These are phyloP conservation scores for Nomada hirtipes DNA, from an alignment of 2,888 invertebrate genomes.

Conservation along the genomic window DNA sequence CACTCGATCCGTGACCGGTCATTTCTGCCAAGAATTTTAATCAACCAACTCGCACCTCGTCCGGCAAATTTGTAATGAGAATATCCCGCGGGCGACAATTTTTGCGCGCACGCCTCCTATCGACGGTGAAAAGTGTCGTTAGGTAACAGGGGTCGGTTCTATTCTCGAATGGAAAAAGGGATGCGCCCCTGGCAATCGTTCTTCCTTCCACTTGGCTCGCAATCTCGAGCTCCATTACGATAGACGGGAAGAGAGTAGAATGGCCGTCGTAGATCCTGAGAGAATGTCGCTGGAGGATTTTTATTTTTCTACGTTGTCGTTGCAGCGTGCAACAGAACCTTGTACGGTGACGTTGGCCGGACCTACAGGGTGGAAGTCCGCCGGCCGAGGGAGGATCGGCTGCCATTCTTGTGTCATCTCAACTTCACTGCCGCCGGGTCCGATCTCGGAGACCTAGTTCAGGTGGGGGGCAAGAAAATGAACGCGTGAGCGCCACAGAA, in stretches of 20 bases:
- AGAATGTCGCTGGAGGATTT: background rate
- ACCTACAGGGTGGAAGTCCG: slow-evolving; percentile 92
- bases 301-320: slow-evolving; percentile 60
- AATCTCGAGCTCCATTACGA: background rate
- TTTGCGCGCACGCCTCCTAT: too few species aligned
- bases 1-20: background rate
- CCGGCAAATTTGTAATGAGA: too few species aligned
- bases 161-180: too few species aligned
- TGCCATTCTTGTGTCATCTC: slow-evolving; percentile 92
- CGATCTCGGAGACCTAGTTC: slow-evolving; percentile 92
- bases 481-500: slow-evolving; percentile 18
- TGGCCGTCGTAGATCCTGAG: background rate
- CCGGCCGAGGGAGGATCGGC: slow-evolving; percentile 89
- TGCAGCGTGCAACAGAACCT: slow-evolving; percentile 93
- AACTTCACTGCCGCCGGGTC: slow-evolving; percentile 93
- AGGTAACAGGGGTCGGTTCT: too few species aligned
- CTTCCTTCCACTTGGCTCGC: background rate
- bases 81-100: too few species aligned
- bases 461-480: slow-evolving; percentile 85
- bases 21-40: background rate
- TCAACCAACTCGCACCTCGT: too few species aligned
- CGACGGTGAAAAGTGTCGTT: too few species aligned
- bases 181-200: background rate
- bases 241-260: background rate
- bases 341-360: slow-evolving; percentile 92